Base-by-base conservation (phyloP, 2,113 vertebrate genomes). In the Isichthys henryi region DNA sequence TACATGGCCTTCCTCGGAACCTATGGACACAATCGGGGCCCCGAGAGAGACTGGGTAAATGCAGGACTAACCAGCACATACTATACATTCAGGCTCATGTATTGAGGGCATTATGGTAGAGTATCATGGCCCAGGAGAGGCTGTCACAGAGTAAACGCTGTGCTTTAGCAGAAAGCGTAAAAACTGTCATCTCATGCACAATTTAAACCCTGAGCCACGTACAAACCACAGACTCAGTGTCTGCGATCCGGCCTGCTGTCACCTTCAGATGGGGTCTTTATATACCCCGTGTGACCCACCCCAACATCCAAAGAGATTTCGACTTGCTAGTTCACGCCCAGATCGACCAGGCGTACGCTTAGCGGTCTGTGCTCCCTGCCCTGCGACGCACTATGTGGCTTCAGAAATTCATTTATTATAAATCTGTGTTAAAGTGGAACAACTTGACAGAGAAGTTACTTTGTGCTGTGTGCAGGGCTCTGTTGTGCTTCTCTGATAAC, bases 1-100 rank as follows among this genome's bases (percentile, higher is more conserved):
- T 96, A 96, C 0, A 97, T 93, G 8, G 95, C 93, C 90, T 96
- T 96, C 45, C 96, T 94, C 1, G 96, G 96, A 89, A 96, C 94
- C 96, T 97, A 90, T 0, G 1, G 50, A 52, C 50, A 50, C 1
- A 84, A 87, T 46, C 19, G 19, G 56, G 62, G 6, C 4, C 19
- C 31, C 86, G 7, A 35, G 27, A 87, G 50, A 87, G 50, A 53
- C n/a, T 58, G 3, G 8, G 39, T 88, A 39, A 88, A 53, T 0
- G 35, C 43, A 50, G 23, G 31, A 21, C 31, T 6, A 43, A 0
- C 62, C 52, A 9, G 19, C 70, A 50, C 27, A 39, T 5, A 17
- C 23, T 4, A 17, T 10, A 50, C 15, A 52, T 1, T 21, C 56
- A 45, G 2, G 39, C 21, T 87, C 43, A 87, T 13, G 89, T 11